These are phyloP conservation scores for Drosophila pegasa DNA, from an alignment of 2,888 invertebrate species.

Conservation along the genomic window DNA sequence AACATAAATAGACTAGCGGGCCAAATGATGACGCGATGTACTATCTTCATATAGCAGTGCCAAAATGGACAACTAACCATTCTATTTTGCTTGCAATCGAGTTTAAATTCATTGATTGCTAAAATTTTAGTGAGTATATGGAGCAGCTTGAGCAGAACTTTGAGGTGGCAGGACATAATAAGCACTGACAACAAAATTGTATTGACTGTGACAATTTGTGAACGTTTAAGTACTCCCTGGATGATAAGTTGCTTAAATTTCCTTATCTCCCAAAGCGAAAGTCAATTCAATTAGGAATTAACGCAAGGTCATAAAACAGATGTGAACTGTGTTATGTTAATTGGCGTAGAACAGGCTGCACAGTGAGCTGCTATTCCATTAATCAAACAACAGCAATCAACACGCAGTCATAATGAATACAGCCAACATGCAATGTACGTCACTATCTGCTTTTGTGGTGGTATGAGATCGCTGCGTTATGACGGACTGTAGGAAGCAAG, in stretches of 20 bases:
- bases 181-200: neutral
- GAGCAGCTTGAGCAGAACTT: conserved; percentile 1
- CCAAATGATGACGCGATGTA: conserved; percentile 2
- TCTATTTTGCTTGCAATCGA: conserved; percentile 1
- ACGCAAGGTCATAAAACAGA: conserved; percentile 5
- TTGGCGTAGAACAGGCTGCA: conserved; percentile 4
- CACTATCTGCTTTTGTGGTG: neutral
- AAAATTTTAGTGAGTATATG: conserved; percentile 2
- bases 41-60: neutral
- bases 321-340: conserved; percentile 6
- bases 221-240: no score
- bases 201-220: neutral
- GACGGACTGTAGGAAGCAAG: no score
- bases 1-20: neutral
- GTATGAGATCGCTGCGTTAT: no score
- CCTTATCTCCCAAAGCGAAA: neutral
- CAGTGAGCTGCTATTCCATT: conserved; percentile 12
- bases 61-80: neutral
- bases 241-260: neutral
- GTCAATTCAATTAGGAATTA: conserved; percentile 1
- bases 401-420: conserved; percentile 1
- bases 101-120: conserved; percentile 4
- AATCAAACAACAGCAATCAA: conserved; percentile 10
- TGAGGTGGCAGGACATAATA: neutral
- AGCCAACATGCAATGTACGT: conserved; percentile 1